Evolutionary conservation across 2,888 invertebrate species (phyloP).

Genomic region (Onthophagus sagittarius): DNA sequence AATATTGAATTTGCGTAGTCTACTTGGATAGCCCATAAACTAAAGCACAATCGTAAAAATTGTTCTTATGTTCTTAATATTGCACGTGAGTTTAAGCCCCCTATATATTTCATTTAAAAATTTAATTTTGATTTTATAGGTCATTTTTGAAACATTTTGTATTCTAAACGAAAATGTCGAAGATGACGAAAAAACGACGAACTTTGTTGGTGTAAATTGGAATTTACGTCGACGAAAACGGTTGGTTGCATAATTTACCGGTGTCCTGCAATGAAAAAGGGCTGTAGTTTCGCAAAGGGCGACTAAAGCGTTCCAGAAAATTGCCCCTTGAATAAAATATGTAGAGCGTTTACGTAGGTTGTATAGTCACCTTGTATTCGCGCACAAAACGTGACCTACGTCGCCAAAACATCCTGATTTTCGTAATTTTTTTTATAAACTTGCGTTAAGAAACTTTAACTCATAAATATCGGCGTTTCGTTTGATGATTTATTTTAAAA

Average conservation of each 20-base stretch:
- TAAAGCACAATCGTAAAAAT: too few species aligned
- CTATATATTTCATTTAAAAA: too few species aligned
- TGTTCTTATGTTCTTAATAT: too few species aligned
- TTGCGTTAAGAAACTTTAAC: too few species aligned
- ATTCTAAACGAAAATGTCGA: not conserved
- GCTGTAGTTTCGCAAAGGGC: not conserved
- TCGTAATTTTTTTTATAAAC: not conserved
- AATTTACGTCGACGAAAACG: not conserved
- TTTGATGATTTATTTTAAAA: not conserved
- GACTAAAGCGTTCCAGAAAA: not conserved
- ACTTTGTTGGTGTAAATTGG: not conserved
- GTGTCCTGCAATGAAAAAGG: not conserved
- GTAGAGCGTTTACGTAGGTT: not conserved
- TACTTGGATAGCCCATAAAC: too few species aligned
- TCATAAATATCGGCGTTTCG: too few species aligned
- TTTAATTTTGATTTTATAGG: too few species aligned
- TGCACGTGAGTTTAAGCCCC: too few species aligned
- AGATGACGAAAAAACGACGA: not conserved
- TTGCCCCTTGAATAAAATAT: not conserved
- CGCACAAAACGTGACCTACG: not conserved
- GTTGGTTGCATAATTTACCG: not conserved
- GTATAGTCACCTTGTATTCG: not conserved
- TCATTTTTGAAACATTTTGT: too few species aligned
- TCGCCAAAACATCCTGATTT: not conserved
- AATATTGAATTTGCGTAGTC: too few species aligned